Evolutionary conservation across 2,797 vertebrate species (phyloP).

Genomic region (Falco naumanni): DNA sequence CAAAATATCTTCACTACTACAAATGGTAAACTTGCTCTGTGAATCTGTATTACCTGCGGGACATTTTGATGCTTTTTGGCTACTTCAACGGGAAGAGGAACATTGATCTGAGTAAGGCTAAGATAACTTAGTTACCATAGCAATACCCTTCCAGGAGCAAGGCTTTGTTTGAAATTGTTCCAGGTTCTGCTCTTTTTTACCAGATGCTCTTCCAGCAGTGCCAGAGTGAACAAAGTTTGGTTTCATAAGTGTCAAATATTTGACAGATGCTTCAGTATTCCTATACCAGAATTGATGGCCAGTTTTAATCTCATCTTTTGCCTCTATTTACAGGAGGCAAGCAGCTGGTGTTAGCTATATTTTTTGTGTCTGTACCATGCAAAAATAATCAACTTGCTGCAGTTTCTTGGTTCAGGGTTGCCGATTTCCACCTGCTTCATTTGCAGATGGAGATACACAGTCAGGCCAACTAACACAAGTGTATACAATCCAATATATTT

Average conservation of each 20-base stretch:
- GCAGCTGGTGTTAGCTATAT: neutral
- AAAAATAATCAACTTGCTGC: neutral
- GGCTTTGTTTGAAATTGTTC: slow-evolving; percentile 6
- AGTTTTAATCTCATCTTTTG: neutral
- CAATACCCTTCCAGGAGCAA: slow-evolving; percentile 27
- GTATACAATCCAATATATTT: neutral
- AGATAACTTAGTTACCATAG: slow-evolving; percentile 33
- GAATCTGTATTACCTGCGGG: neutral
- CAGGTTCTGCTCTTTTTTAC: slow-evolving; percentile 37
- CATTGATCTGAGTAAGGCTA: neutral
- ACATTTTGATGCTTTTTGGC: neutral
- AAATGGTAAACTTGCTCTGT: neutral
- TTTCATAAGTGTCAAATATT: neutral
- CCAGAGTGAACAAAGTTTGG: slow-evolving; percentile 40
- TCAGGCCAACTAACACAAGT: neutral
- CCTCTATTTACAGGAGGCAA: neutral
- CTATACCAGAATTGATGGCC: neutral
- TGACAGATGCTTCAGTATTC: slow-evolving; percentile 33
- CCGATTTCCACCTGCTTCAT: neutral
- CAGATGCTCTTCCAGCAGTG: slow-evolving; percentile 49
- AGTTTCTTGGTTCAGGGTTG: neutral
- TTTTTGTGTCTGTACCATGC: neutral
- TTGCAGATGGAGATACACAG: neutral
- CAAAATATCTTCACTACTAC: neutral
- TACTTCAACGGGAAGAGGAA: neutral